Evolutionary conservation across 2,888 invertebrate species (phyloP).

Genomic region (Seladonia tumulorum): DNA sequence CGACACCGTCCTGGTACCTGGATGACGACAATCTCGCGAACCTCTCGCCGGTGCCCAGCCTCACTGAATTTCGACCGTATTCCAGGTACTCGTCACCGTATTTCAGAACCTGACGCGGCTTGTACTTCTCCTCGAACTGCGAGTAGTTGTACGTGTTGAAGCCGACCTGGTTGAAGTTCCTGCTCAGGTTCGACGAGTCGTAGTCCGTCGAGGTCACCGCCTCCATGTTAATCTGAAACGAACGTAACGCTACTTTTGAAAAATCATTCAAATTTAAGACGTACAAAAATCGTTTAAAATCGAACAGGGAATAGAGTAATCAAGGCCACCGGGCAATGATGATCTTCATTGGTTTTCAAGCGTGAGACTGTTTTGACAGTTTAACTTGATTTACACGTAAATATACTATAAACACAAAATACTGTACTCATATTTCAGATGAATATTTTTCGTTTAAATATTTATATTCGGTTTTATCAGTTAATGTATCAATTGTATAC

Average conservation of each 20-base stretch:
- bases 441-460: too few relatives aligned
- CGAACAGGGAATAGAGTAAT: too few relatives aligned
- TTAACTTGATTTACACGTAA: too few relatives aligned
- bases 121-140: slow-evolving; percentile 80
- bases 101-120: slow-evolving; percentile 75
- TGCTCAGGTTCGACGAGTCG: slow-evolving; percentile 80
- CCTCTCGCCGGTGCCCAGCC: slow-evolving; percentile 68
- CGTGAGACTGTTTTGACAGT: too few relatives aligned
- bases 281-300: background rate
- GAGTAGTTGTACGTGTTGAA: slow-evolving; percentile 81
- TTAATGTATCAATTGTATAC: too few relatives aligned
- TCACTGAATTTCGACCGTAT: slow-evolving; percentile 73
- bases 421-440: too few relatives aligned
- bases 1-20: slow-evolving; percentile 68
- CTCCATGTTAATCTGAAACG: slow-evolving; percentile 85
- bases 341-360: too few relatives aligned
- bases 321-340: too few relatives aligned
- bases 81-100: slow-evolving; percentile 78
- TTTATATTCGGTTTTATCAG: too few relatives aligned
- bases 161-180: slow-evolving; percentile 79
- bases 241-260: background rate
- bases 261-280: background rate
- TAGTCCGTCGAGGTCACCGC: slow-evolving; percentile 85
- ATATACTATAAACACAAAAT: too few relatives aligned
- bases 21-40: slow-evolving; percentile 59